Evolutionary conservation across 1,140 invertebrate genomes (phyloP).

Genomic region (Apis laboriosa): DNA sequence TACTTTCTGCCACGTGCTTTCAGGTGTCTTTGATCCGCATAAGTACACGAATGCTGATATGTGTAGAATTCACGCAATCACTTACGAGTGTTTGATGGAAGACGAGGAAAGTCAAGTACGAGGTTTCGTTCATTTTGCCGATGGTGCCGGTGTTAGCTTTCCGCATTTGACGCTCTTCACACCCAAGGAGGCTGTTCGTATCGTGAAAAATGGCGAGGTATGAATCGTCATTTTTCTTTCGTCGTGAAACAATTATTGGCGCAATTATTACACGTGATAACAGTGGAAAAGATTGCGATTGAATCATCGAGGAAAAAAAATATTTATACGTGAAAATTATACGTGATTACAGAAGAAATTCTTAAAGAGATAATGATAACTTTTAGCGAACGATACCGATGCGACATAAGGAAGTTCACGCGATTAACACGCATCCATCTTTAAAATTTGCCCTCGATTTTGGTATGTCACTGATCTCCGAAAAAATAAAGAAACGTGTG

Average conservation of each 20-base stretch:
- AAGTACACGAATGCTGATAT: conserved; percentile 90
- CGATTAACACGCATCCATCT: conserved; percentile 88
- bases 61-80: conserved; percentile 88
- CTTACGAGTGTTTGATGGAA: conserved; percentile 90
- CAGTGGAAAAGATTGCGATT: too few relatives aligned
- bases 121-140: conserved; percentile 88
- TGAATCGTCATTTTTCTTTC: not conserved
- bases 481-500: conserved; percentile 90
- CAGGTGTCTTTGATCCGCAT: conserved; percentile 90
- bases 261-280: too few relatives aligned
- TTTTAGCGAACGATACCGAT: conserved; percentile 90
- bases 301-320: too few relatives aligned
- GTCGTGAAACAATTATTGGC: too few relatives aligned
- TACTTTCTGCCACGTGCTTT: conserved; percentile 9
- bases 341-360: too few relatives aligned
- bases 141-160: conserved; percentile 87
- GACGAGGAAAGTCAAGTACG: conserved; percentile 90
- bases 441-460: conserved; percentile 91
- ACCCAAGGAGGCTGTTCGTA: conserved; percentile 88
- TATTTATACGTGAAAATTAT: too few relatives aligned
- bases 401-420: conserved; percentile 91
- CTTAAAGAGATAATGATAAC: not conserved
- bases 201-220: conserved; percentile 91
- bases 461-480: conserved; percentile 89
- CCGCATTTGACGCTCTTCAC: conserved; percentile 89